A percentile compares a stretch with the other conserved stretches of the same genome.
These are phyloP conservation scores for Tauraco erythrolophus DNA, from an alignment of 2,113 vertebrate species.

Conservation along the genomic window DNA sequence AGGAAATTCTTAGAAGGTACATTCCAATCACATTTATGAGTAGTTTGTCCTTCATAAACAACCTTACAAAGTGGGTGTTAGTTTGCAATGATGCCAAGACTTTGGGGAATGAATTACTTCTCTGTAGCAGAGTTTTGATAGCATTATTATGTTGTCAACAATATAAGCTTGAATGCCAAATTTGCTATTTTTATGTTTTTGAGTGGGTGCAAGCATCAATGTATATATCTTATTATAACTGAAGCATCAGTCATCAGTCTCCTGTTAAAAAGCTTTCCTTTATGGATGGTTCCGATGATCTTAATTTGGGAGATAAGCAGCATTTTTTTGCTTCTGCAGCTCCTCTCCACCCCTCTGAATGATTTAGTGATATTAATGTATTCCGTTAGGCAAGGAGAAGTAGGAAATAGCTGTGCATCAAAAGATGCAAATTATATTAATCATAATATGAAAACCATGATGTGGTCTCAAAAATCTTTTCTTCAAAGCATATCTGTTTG, in stretches of 20 bases:
- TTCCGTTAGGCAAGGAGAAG: not conserved
- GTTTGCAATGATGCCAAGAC: not conserved
- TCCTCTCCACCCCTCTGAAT: not conserved
- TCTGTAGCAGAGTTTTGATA: not conserved
- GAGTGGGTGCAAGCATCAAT: not conserved
- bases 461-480: not conserved
- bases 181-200: conserved; percentile 3
- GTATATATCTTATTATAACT: not conserved
- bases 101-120: not conserved
- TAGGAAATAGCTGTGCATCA: not conserved
- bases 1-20: not conserved
- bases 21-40: not conserved
- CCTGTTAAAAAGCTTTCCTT: not conserved
- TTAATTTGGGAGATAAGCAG: not conserved
- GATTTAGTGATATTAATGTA: not conserved
- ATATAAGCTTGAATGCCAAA: not conserved
- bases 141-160: conserved; percentile 13
- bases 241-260: not conserved
- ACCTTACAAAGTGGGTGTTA: not conserved
- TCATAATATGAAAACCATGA: not conserved
- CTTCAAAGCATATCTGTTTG: not conserved
- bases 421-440: not conserved
- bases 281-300: not conserved
- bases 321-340: not conserved
- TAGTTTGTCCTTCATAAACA: not conserved